Conservation (phyloP, 2,888 invertebrate species). For the Leucania comma region DNA sequence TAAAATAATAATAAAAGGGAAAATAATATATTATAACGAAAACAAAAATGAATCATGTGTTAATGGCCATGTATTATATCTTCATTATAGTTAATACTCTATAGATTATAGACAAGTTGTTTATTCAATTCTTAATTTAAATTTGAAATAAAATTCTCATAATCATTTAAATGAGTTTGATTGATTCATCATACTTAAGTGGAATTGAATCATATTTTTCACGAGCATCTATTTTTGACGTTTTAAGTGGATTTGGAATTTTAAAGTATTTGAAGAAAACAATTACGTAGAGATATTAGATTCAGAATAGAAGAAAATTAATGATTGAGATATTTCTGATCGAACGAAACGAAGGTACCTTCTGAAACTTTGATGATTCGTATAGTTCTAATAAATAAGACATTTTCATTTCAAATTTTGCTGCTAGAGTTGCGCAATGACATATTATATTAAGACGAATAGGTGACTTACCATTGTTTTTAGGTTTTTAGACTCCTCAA, state of each 20-base stretch:
- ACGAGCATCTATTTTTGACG: slow-evolving; percentile 29
- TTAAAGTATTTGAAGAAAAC: not conserved
- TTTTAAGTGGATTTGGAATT: slow-evolving; percentile 23
- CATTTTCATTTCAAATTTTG: slow-evolving; percentile 26
- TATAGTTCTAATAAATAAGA: not conserved
- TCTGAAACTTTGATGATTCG: not conserved
- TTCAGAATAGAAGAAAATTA: slow-evolving; percentile 16
- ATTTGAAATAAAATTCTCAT: not conserved
- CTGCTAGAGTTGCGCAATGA: slow-evolving; percentile 4
- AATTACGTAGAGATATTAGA: not conserved
- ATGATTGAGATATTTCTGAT: slow-evolving; percentile 3
- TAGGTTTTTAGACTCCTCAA: slow-evolving; percentile 23
- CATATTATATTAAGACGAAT: not conserved
- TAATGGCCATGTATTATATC: no score
- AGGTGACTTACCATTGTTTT: not conserved
- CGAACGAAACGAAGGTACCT: not conserved
- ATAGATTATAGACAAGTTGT: not conserved
- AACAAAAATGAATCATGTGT: no score
- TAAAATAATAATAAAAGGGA: no score
- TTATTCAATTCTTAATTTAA: not conserved
- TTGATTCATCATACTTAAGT: not conserved
- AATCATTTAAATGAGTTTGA: not conserved
- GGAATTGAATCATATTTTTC: slow-evolving; percentile 13
- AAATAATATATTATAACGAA: no score
- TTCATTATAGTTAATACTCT: no score